These are phyloP conservation scores for Selene dorsalis DNA, from an alignment of 2,797 vertebrate genomes.

Conservation along the genomic window DNA sequence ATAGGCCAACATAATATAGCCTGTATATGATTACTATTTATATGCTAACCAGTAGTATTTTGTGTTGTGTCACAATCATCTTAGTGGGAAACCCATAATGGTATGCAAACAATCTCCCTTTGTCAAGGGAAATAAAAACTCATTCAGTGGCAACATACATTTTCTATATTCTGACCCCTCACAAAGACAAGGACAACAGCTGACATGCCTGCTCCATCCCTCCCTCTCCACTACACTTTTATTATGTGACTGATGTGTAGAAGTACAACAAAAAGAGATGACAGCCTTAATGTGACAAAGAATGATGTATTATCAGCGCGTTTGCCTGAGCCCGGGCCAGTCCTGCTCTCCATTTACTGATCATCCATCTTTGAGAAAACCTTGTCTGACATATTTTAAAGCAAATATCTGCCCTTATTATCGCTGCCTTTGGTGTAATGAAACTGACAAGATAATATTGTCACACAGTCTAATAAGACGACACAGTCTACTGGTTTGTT, in stretches of 20 bases:
- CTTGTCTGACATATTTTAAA: slow-evolving; percentile 68
- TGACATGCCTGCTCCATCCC: slow-evolving; percentile 66
- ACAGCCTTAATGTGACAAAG: slow-evolving; percentile 70
- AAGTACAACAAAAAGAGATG: slow-evolving; percentile 66
- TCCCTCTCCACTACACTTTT: slow-evolving; percentile 52
- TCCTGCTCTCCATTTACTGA: slow-evolving; percentile 62
- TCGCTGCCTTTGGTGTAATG: slow-evolving; percentile 72
- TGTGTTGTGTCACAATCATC: neutral
- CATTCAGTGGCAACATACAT: slow-evolving; percentile 12
- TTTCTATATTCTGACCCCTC: slow-evolving; percentile 44
- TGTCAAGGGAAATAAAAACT: neutral
- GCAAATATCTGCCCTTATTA: slow-evolving; percentile 71
- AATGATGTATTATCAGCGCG: slow-evolving; percentile 56
- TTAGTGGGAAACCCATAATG: neutral
- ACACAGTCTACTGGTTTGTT: slow-evolving; percentile 69
- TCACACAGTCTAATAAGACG: slow-evolving; percentile 74
- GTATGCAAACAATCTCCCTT: slow-evolving; percentile 28
- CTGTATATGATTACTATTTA: neutral
- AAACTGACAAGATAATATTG: slow-evolving; percentile 75
- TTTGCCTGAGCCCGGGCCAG: slow-evolving; percentile 38
- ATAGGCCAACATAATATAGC: no score
- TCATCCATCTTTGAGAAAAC: slow-evolving; percentile 65
- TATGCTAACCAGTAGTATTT: neutral
- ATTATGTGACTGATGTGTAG: slow-evolving; percentile 46
- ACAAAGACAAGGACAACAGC: slow-evolving; percentile 71